Evolutionary conservation across 2,888 invertebrate genomes (phyloP), one percentile per base, ranked within the genome.

Genomic region (Ectobius pallidus): DNA sequence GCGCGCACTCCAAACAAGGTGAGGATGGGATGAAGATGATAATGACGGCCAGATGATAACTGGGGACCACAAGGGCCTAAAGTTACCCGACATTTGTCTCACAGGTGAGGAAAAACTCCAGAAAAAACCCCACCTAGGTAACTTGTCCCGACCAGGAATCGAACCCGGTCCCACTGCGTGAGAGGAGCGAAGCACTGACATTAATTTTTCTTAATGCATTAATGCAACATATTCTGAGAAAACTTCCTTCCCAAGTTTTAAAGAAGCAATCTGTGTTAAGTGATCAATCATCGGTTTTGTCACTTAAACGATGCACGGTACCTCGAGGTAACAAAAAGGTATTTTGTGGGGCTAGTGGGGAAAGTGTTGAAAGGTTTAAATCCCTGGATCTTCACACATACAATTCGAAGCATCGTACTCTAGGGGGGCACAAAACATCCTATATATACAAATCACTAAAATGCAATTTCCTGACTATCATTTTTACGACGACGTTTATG

Each of bases 401-500:
- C 18, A 25, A 52, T 22, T 52, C 52, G 7, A 18, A 25, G 2
- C 22, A 3, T 14, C 7, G 7, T 39, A 6, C 39, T 14, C 39
- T n/a, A n/a, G n/a, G n/a, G n/a, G 39, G 39, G 39, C 7, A 14
- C 14, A 39, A 1, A 3, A 49, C 49, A 18, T 18, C 25, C 9
- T 22, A 30, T 25, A 16, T 27, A 46, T 44, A 65, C 65, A 65
- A 46, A 65, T 65, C 65, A 65, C 55, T 42, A 34, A 72, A 72
- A 72, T 72, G 69, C 69, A 72, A 72, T 72, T 72, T 69, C 69
- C 72, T 72, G 69, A 46, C 30, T 62, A 49, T 44, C 72, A 63
- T 69, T 72, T 52, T 72, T 72, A 72, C 61, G 69, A 62, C 62
- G 69, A 72, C 72, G 63, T 72, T 72, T 72, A 72, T 63, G 63